Percentiles rank a stretch among this genome's conserved stretches.
These are phyloP conservation scores for Pseudorectes ferrugineus DNA, from an alignment of 2,113 vertebrate species.

Conservation along the genomic window DNA sequence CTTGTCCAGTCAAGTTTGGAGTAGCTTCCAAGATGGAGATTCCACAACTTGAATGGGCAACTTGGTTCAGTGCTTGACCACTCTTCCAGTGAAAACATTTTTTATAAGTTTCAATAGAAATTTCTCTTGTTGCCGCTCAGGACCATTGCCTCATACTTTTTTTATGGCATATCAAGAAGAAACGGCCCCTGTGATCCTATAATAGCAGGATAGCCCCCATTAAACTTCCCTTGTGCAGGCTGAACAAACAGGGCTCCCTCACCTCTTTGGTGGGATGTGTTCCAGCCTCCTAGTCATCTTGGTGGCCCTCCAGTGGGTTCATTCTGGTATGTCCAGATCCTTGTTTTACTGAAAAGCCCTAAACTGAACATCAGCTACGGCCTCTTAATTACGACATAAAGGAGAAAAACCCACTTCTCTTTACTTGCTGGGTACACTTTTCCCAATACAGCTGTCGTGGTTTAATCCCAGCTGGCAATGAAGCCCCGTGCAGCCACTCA, in stretches of 20 bases:
- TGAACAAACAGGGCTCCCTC: not conserved
- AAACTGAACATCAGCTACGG: not conserved
- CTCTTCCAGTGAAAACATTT: not conserved
- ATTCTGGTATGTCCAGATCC: not conserved
- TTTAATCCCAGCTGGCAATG: not conserved
- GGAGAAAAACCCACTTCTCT: not conserved
- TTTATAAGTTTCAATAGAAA: not conserved
- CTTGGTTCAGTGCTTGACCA: not conserved
- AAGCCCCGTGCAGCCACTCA: too few species aligned
- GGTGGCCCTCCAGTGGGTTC: not conserved
- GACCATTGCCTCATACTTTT: not conserved
- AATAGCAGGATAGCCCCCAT: not conserved
- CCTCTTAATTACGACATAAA: not conserved
- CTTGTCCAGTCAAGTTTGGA: not conserved
- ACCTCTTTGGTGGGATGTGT: not conserved
- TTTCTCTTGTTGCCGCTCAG: not conserved
- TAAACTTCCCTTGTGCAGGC: not conserved
- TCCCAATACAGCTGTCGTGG: not conserved
- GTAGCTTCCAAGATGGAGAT: not conserved
- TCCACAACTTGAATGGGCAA: not conserved
- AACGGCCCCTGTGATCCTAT: not conserved
- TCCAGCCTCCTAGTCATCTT: not conserved
- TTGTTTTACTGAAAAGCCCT: not conserved
- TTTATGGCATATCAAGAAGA: not conserved
- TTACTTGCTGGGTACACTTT: not conserved